Evolutionary conservation across 2,797 vertebrate species (phyloP).

Genomic region (Bucorvus abyssinicus): DNA sequence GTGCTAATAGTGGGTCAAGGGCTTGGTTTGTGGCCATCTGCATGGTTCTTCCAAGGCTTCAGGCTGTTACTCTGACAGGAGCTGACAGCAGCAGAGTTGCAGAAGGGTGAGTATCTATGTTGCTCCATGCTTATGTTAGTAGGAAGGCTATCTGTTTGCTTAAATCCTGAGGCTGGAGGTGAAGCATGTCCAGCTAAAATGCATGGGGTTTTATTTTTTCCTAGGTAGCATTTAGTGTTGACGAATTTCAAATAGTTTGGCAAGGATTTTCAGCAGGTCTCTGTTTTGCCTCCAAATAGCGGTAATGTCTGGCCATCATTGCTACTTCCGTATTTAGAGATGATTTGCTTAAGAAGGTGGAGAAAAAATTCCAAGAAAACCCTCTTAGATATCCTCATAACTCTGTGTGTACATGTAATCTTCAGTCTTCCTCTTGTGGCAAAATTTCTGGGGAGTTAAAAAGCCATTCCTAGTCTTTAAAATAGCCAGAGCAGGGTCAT

Average conservation of each 20-base stretch:
- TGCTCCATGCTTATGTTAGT: neutral
- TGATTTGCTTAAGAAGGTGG: neutral
- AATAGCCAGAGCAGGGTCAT: neutral
- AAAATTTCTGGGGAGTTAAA: neutral
- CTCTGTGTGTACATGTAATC: neutral
- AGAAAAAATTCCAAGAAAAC: neutral
- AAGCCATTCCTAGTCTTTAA: neutral
- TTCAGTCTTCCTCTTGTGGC: neutral
- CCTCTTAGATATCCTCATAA: neutral
- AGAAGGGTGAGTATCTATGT: neutral
- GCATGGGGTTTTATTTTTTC: neutral
- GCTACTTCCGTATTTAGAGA: neutral
- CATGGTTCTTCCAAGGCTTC: neutral
- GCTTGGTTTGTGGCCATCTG: neutral
- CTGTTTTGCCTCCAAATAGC: neutral
- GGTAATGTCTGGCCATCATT: neutral
- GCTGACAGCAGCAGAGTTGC: neutral
- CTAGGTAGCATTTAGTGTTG: neutral
- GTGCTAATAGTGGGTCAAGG: accelerated
- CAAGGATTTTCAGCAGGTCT: neutral
- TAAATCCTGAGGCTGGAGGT: neutral
- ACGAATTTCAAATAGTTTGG: neutral
- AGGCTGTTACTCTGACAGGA: neutral
- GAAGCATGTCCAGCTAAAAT: neutral
- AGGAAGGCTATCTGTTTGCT: neutral